phyloP scores from a whole-genome alignment of 2,113 vertebrate species.

The Microcebus murinus region DNA sequence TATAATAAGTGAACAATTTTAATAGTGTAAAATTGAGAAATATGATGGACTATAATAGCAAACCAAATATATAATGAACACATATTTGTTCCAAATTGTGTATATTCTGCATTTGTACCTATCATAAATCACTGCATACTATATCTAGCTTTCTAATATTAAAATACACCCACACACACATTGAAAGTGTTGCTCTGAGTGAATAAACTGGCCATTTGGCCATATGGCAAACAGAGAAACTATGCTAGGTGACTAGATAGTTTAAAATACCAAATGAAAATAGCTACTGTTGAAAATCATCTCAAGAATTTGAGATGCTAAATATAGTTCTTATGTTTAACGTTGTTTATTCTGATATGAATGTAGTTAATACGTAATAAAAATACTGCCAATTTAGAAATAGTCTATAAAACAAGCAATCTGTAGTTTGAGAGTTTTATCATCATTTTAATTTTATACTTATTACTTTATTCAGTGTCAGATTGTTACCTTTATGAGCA shows the following conservation, averaged over 20 bases:
- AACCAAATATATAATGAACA: not conserved
- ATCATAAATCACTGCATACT: not conserved
- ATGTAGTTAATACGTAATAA: not conserved
- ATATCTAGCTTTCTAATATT: not conserved
- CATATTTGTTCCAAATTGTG: not conserved
- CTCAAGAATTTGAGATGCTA: not conserved
- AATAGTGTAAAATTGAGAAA: not conserved
- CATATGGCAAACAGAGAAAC: not conserved
- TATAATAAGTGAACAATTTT: not conserved
- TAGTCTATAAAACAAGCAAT: not conserved
- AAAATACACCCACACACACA: not conserved
- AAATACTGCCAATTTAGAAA: not conserved
- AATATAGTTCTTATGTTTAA: not conserved
- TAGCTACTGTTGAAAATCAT: not conserved
- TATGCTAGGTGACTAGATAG: not conserved
- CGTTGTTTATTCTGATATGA: not conserved
- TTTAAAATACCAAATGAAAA: not conserved
- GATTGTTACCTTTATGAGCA: not conserved
- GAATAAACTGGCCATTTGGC: not conserved
- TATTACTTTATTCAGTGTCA: not conserved
- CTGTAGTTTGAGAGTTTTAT: not conserved
- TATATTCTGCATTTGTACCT: not conserved
- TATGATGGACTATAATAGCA: not conserved
- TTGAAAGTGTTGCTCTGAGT: not conserved
- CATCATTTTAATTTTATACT: not conserved